Evolutionary conservation across 2,113 vertebrate genomes (phyloP), one percentile per base, ranked within the genome.

Genomic region (Ameiurus melas): DNA sequence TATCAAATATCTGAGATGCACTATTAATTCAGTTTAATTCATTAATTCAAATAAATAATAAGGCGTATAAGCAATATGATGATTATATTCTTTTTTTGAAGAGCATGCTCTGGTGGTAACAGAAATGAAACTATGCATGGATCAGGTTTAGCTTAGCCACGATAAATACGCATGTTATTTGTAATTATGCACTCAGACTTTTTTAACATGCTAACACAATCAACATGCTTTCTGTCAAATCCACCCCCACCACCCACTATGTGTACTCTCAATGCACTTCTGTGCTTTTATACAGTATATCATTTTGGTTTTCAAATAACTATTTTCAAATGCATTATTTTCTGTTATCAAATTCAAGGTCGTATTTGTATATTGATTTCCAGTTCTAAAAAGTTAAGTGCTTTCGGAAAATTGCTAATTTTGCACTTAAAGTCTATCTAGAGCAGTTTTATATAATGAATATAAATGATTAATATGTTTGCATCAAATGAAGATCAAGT

Each of bases 61-160:
- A 80, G 22, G 53, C 36, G 85, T 80, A 73, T 75, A 84, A 88
- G 87, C 81, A 88, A 88, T 84, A 88, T 62, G 33, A 64, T 33
- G 68, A 88, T 22, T 36, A 43, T 84, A 78, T 77, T 51, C 16
- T 75, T 66, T 47, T 47, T 33, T 17, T 84, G n/a, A 64, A 53
- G 68, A 77, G 87, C 81, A 84, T 88, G 81, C 70, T 84, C 36
- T 87, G 81, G 57, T 51, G 81, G 81, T 64, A 75, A 68, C 66
- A 51, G 80, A 73, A 75, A 58, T 51, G 57, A 84, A 84, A 84
- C 87, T 88, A 77, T 88, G 87, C 81, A 75, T 84, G 87, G 57
- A 77, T 84, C 55, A 77, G 70, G 81, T 33, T 16, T 62, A 84
- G 36, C n/a, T 10, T 77, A 77, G 57, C 77, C 81, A 53, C 68